phyloP scores from a whole-genome alignment of 1,140 invertebrate species.

The Dinoponera quadriceps region DNA sequence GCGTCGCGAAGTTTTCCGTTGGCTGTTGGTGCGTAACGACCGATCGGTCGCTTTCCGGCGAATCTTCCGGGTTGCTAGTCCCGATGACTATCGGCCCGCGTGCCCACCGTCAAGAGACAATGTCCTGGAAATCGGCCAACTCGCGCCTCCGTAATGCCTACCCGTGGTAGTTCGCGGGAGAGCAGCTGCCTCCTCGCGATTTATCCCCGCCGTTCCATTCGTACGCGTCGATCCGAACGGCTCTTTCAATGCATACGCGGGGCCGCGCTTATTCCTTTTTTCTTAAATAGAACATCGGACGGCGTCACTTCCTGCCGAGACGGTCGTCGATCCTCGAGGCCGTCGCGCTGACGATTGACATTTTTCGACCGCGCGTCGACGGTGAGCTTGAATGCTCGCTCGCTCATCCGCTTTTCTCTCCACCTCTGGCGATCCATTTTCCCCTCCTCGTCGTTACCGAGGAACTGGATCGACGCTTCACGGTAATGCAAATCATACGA shows the following conservation, averaged over 20 bases:
- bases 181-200: constrained; percentile 30
- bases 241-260: constrained; percentile 21
- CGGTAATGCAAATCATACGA: background rate
- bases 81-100: constrained; percentile 22
- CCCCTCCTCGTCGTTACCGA: background rate
- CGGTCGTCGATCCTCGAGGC: constrained; percentile 44
- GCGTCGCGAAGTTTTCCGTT: constrained; percentile 2
- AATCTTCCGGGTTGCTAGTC: constrained; percentile 16
- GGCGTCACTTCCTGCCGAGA: constrained; percentile 21
- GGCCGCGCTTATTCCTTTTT: background rate
- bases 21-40: background rate
- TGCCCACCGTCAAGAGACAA: constrained; percentile 68
- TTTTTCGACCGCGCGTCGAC: constrained; percentile 16
- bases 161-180: constrained; percentile 21
- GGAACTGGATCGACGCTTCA: background rate
- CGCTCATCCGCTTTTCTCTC: background rate
- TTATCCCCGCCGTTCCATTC: constrained; percentile 4
- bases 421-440: too few species aligned
- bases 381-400: background rate
- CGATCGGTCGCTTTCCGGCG: background rate
- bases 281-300: constrained; percentile 13
- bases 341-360: constrained; percentile 41
- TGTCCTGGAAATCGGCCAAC: constrained; percentile 72
- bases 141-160: constrained; percentile 2
- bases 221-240: background rate